phyloP scores from a whole-genome alignment of 1,140 invertebrate species.

The Propsilocerus akamusi region DNA sequence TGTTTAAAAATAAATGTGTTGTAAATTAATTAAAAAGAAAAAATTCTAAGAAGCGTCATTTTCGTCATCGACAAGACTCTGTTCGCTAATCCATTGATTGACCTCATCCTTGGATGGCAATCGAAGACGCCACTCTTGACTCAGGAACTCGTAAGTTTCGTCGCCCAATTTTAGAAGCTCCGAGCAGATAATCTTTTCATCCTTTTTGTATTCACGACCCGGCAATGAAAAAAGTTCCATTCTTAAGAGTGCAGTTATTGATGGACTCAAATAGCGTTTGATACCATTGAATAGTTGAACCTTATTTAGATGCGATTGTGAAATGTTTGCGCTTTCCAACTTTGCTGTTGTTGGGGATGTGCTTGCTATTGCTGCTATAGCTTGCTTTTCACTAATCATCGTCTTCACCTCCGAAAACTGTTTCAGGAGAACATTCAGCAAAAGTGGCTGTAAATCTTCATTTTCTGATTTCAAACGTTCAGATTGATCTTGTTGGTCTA shows the following conservation, averaged over 20 bases:
- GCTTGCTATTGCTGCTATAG: neutral
- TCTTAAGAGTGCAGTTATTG: slow-evolving; percentile 16
- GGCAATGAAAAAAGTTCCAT: slow-evolving; percentile 21
- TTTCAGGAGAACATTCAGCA: too few relatives aligned
- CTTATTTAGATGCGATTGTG: slow-evolving; percentile 10
- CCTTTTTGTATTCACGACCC: slow-evolving; percentile 15
- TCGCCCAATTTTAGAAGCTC: slow-evolving; percentile 17
- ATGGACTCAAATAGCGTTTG: slow-evolving; percentile 17
- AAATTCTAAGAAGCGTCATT: too few relatives aligned
- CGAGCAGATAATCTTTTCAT: slow-evolving; percentile 14
- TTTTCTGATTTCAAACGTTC: too few relatives aligned
- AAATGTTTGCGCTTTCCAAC: neutral
- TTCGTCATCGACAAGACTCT: neutral
- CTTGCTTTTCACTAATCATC: too few relatives aligned
- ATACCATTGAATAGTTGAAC: slow-evolving; percentile 18
- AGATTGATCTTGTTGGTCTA: too few relatives aligned
- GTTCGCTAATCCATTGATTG: slow-evolving; percentile 11
- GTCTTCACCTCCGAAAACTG: neutral
- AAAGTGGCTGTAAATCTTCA: too few relatives aligned
- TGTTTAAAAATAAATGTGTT: too few relatives aligned
- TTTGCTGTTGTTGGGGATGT: neutral
- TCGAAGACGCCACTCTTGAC: slow-evolving; percentile 19
- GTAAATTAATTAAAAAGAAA: too few relatives aligned
- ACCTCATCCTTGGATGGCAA: slow-evolving; percentile 13
- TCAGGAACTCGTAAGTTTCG: slow-evolving; percentile 14